Conservation (phyloP, 2,888 invertebrate genomes). For the Biston stratarius region DNA sequence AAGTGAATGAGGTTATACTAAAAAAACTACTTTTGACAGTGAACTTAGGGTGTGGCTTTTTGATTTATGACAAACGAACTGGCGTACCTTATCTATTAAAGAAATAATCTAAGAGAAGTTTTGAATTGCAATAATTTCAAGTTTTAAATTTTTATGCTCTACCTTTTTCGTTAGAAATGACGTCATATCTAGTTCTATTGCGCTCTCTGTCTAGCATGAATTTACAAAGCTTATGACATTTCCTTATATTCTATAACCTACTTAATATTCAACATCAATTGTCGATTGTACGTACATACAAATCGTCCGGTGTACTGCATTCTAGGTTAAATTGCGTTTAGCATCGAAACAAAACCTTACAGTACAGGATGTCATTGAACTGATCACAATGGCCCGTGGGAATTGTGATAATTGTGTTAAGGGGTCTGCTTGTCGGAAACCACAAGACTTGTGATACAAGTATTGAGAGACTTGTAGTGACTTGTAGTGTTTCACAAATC, state of each 20-base stretch:
- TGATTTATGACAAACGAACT: too few species aligned
- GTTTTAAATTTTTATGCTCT: too few species aligned
- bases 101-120: too few species aligned
- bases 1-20: too few species aligned
- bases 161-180: too few species aligned
- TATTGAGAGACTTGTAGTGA: neutral
- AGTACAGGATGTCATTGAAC: conserved; percentile 70
- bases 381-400: conserved; percentile 65
- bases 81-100: too few species aligned
- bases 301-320: conserved; percentile 31
- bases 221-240: neutral
- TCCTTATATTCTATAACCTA: neutral
- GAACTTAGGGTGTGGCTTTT: too few species aligned
- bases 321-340: conserved; percentile 50
- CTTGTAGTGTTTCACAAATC: neutral
- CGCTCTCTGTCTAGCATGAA: neutral
- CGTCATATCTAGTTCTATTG: too few species aligned
- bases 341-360: conserved; percentile 44
- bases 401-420: conserved; percentile 59
- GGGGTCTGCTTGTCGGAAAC: neutral
- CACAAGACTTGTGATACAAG: conserved; percentile 11
- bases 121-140: too few species aligned
- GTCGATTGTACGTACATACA: conserved; percentile 24
- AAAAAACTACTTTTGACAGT: too few species aligned
- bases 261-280: conserved; percentile 25